phyloP scores from a whole-genome alignment of 2,113 vertebrate genomes.

The Struthio camelus region DNA sequence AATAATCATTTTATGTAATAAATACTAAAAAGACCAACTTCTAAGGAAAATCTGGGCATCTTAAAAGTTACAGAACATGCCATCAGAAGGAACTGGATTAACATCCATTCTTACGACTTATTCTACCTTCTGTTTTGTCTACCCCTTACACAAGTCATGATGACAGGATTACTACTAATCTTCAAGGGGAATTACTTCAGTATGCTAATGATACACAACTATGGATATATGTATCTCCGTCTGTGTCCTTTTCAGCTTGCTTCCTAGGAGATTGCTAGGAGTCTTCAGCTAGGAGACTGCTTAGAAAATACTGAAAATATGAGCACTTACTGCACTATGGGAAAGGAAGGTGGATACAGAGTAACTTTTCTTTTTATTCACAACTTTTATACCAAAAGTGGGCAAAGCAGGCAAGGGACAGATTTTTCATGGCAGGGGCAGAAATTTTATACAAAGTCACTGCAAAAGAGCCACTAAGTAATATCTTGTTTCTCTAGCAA shows the following conservation, averaged over 20 bases:
- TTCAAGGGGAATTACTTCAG: not conserved
- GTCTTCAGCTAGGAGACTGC: not conserved
- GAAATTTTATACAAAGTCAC: not conserved
- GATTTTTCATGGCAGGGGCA: not conserved
- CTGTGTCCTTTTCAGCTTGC: not conserved
- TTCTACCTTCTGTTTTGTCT: not conserved
- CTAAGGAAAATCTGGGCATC: not conserved
- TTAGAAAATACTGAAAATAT: not conserved
- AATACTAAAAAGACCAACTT: not conserved
- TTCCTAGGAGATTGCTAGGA: no score
- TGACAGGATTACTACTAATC: no score
- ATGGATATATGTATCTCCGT: not conserved
- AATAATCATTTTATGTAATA: not conserved
- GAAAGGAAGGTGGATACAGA: not conserved
- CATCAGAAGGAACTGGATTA: not conserved
- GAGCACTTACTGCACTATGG: not conserved
- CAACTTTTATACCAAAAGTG: not conserved
- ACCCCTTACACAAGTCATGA: not conserved
- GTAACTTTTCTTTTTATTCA: not conserved
- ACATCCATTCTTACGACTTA: not conserved
- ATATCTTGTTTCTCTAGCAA: not conserved
- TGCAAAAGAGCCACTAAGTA: not conserved
- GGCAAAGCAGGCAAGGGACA: not conserved
- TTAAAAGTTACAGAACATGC: not conserved
- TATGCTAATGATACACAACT: not conserved